A percentile compares a stretch with the other conserved stretches of the same genome.
phyloP scores from a whole-genome alignment of 2,797 vertebrate genomes.

The Gambelia wislizenii region DNA sequence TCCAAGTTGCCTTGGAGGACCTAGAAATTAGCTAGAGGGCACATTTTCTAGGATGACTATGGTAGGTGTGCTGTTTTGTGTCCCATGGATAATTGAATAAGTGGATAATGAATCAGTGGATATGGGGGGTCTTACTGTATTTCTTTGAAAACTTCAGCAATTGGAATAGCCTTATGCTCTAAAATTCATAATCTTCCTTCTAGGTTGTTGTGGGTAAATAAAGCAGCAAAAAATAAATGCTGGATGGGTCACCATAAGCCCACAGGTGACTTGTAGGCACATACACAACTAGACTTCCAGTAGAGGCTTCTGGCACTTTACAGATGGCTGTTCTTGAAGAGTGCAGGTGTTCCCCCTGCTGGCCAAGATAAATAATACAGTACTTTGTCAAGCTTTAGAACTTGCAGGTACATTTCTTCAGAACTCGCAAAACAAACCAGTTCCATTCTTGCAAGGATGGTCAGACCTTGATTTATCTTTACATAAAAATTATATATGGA shows the following conservation, averaged over 20 bases:
- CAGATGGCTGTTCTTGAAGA: conserved; percentile 24
- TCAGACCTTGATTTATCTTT: conserved; percentile 19
- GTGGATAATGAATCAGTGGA: too few relatives aligned
- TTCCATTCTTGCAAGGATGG: not conserved
- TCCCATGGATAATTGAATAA: too few relatives aligned
- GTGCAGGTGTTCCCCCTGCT: conserved; percentile 73
- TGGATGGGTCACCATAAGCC: not conserved
- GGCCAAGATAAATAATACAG: conserved; percentile 22
- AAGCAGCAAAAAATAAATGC: conserved; percentile 29
- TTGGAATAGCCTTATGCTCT: not conserved
- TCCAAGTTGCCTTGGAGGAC: too few relatives aligned
- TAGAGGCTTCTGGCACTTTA: not conserved
- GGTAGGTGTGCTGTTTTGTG: too few relatives aligned
- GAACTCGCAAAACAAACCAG: not conserved
- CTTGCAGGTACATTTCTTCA: not conserved
- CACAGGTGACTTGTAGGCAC: too few relatives aligned
- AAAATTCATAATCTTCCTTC: conserved; percentile 50
- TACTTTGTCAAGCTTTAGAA: not conserved
- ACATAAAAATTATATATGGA: not conserved
- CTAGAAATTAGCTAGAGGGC: too few relatives aligned
- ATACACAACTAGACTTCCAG: conserved; percentile 26
- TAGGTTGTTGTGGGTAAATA: conserved; percentile 55
- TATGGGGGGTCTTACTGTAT: too few relatives aligned
- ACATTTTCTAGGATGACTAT: too few relatives aligned
- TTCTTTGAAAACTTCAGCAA: not conserved